These are phyloP conservation scores for Oxyruncus cristatus DNA, from an alignment of 2,113 vertebrate species.

Conservation along the genomic window DNA sequence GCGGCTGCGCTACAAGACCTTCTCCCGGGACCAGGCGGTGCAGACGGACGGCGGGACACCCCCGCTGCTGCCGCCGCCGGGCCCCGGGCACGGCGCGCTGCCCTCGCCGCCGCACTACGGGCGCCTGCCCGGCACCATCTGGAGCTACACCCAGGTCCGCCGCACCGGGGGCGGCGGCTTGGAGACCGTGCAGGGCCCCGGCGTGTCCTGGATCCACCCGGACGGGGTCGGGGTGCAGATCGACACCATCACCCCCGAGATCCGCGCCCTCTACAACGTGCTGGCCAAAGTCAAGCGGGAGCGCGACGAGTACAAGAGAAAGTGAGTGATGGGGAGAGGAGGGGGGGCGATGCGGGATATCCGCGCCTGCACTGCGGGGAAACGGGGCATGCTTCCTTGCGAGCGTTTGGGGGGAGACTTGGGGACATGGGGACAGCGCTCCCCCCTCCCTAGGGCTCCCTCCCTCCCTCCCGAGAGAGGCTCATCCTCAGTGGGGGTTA, in stretches of 20 bases:
- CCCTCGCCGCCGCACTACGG: conserved; percentile 72
- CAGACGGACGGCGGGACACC: conserved; percentile 78
- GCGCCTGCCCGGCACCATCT: conserved; percentile 88
- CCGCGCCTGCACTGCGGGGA: conserved; percentile 24
- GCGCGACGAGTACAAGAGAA: conserved; percentile 92
- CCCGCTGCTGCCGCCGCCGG: conserved; percentile 11
- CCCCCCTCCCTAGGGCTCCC: neutral
- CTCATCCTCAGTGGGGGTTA: neutral
- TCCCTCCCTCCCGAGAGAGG: neutral
- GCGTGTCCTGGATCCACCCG: conserved; percentile 93
- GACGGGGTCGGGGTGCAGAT: conserved; percentile 98
- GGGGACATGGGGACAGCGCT: neutral
- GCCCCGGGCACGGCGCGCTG: neutral
- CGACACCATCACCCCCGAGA: conserved; percentile 96
- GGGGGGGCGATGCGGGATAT: neutral
- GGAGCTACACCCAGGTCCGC: conserved; percentile 88
- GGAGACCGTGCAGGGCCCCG: conserved; percentile 87
- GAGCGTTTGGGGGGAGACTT: neutral
- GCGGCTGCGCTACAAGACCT: conserved; percentile 63
- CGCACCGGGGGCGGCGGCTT: conserved; percentile 76
- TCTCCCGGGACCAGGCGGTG: conserved; percentile 83
- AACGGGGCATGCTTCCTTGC: neutral
- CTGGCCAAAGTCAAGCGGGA: conserved; percentile 95
- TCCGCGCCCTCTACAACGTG: conserved; percentile 94
- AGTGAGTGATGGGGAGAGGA: conserved; percentile 75